Evolutionary conservation across 2,797 vertebrate genomes (phyloP), one percentile per base, ranked within the genome.

Genomic region (Lindbergichthys nudifrons): DNA sequence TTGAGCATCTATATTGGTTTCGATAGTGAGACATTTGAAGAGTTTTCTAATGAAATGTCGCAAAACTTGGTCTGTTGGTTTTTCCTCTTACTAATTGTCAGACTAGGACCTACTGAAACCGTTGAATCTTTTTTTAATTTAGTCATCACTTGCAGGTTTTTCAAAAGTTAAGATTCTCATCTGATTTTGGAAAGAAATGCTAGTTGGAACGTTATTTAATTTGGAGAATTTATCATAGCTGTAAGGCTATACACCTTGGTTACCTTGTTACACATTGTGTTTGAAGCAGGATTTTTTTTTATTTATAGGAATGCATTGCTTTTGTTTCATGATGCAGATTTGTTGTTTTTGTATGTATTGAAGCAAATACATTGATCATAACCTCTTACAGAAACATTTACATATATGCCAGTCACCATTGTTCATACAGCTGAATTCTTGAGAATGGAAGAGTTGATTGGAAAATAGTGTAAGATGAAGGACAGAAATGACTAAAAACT

Each of bases 101-200:
- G n/a, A 6, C 6, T 41, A 15, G 21, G 15, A 32, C 11, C 52
- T 8, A 52, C 12, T 43, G n/a, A 42, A 10, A 26, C 10, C n/a
- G 23, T 16, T 6, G 3, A 30, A 21, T 70, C 0, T 23, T 52
- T 39, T 18, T 47, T 47, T 5, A 48, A 42, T 58, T 63, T 48
- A 36, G 3, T 54, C 2, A 5, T 58, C 8, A 32, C 19, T 53
- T 58, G 23, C 3, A 10, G 16, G 8, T 21, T 58, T 26, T 43
- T 0, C 2, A 1, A 11, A 13, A 10, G 10, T 70, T 52, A 16
- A 42, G 54, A 18, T 60, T 51, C 15, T 11, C 2, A 14, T n/a
- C 5, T 45, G 15, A 43, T 65, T 61, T 64, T 13, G 16, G 19
- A 62, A 75, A 56, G 19, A 36, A 46, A 21, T 67, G 4, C 10